Evolutionary conservation across 2,797 vertebrate species (phyloP).

Genomic region (Acridotheres tristis): DNA sequence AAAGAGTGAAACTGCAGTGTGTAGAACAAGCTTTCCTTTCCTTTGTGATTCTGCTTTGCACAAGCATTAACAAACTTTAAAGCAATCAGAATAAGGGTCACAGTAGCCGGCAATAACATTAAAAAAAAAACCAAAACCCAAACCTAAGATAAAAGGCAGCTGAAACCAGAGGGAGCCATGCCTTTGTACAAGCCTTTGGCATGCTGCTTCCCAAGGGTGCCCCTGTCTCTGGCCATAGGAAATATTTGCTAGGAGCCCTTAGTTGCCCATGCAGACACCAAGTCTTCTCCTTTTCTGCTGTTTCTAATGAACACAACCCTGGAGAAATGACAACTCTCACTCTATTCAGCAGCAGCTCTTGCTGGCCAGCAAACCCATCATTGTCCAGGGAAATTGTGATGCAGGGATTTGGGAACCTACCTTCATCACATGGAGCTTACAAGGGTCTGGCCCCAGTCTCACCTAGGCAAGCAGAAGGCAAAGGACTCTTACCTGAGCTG

Average conservation of each 20-base stretch:
- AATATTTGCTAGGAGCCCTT: background rate
- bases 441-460: background rate
- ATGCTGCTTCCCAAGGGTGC: background rate
- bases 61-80: background rate
- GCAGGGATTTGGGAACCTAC: background rate
- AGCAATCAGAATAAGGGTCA: background rate
- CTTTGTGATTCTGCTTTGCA: background rate
- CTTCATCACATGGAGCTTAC: background rate
- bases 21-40: background rate
- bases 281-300: background rate
- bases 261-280: background rate
- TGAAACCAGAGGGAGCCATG: background rate
- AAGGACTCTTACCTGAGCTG: constrained; percentile 69
- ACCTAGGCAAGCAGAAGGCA: background rate
- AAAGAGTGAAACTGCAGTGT: background rate
- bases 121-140: background rate
- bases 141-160: background rate
- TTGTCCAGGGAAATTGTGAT: rapidly evolving
- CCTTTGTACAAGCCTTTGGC: background rate
- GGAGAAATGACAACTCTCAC: background rate
- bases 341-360: background rate
- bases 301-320: background rate
- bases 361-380: background rate
- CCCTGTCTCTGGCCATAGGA: background rate
- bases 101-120: background rate